phyloP scores from a whole-genome alignment of 2,113 vertebrate genomes.

The Boulengeromyrus knoepffleri region DNA sequence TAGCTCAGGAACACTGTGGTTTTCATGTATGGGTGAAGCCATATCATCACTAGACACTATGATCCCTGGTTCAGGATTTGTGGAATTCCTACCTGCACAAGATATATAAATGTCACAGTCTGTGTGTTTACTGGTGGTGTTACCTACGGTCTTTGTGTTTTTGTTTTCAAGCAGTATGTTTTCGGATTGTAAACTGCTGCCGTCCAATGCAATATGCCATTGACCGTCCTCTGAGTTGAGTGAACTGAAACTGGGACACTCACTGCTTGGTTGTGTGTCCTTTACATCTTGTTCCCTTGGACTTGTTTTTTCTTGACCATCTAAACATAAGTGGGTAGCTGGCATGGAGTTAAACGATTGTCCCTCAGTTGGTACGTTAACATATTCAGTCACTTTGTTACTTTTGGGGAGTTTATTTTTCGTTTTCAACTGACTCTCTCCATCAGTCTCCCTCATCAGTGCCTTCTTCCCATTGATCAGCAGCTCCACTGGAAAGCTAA shows the following conservation, averaged over 20 bases:
- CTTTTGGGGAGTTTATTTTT: not conserved
- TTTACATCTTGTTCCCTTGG: no score
- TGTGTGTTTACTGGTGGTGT: not conserved
- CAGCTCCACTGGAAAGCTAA: conserved; percentile 23
- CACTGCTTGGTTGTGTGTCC: not conserved
- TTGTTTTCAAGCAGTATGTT: not conserved
- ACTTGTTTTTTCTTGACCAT: not conserved
- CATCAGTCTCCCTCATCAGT: conserved; percentile 22
- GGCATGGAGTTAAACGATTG: not conserved
- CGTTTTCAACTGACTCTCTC: conserved; percentile 8
- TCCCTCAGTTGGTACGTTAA: not conserved
- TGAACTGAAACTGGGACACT: not conserved
- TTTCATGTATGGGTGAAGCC: not conserved
- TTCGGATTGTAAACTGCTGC: conserved; percentile 4
- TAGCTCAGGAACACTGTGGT: not conserved
- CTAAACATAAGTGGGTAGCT: not conserved
- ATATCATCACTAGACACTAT: not conserved
- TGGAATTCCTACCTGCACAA: not conserved
- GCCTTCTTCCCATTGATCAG: conserved; percentile 31
- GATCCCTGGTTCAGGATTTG: not conserved
- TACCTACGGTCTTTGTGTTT: not conserved
- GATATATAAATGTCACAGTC: not conserved
- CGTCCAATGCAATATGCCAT: conserved; percentile 62
- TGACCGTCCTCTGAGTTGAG: conserved; percentile 50
- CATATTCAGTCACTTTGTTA: not conserved